Percentiles rank a stretch among this genome's conserved stretches.
Conservation (phyloP, 2,888 invertebrate species). For the Drosophila barbarae region DNA sequence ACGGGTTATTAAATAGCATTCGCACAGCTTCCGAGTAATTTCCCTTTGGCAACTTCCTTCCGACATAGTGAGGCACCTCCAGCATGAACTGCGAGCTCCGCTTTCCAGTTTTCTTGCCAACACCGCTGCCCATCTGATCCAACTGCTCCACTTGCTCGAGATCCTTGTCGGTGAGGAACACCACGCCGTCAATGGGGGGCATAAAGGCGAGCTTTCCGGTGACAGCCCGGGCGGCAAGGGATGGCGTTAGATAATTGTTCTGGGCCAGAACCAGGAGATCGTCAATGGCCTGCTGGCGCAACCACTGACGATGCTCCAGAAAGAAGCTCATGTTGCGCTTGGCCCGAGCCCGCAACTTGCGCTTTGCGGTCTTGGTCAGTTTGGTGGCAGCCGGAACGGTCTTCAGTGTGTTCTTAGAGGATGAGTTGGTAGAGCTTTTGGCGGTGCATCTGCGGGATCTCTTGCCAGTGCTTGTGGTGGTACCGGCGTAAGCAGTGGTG, state of each 20-base stretch:
- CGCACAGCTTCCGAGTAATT: slow-evolving; percentile 13
- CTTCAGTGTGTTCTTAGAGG: not conserved
- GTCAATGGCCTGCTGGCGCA: slow-evolving; percentile 88
- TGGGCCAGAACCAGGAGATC: slow-evolving; percentile 78
- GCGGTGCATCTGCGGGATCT: slow-evolving; percentile 81
- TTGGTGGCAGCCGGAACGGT: slow-evolving; percentile 81
- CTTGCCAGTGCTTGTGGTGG: not conserved
- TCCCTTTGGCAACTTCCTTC: slow-evolving; percentile 32
- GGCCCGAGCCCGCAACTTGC: slow-evolving; percentile 82
- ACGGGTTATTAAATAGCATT: slow-evolving; percentile 23
- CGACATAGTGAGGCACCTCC: slow-evolving; percentile 6
- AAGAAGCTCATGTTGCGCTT: slow-evolving; percentile 87
- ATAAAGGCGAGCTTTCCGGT: slow-evolving; percentile 35
- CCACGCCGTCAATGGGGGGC: slow-evolving; percentile 48
- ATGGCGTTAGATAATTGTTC: slow-evolving; percentile 74
- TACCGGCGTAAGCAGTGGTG: too few species aligned
- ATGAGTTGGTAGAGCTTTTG: not conserved
- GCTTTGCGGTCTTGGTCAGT: slow-evolving; percentile 94
- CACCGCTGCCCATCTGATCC: not conserved
- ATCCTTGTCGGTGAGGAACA: slow-evolving; percentile 18
- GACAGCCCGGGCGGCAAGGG: slow-evolving; percentile 31
- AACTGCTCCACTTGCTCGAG: slow-evolving; percentile 21
- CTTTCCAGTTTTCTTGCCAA: not conserved
- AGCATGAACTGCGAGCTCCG: not conserved
- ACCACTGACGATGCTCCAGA: slow-evolving; percentile 94